These are phyloP conservation scores for Clavelina lepadiformis DNA, from an alignment of 23 tunicate genomes.

Conservation along the genomic window DNA sequence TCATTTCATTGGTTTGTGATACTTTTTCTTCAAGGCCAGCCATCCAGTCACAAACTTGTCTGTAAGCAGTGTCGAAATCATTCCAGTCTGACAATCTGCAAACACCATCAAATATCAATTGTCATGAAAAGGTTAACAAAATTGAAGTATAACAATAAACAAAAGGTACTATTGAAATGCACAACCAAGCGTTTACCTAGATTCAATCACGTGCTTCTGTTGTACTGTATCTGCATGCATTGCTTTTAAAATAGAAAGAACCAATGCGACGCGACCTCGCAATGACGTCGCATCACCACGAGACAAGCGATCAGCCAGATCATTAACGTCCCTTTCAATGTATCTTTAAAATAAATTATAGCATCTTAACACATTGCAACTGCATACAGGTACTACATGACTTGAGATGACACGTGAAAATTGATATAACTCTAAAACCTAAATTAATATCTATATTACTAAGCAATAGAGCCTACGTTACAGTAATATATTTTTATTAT, in stretches of 20 bases:
- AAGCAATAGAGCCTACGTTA: neutral
- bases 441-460: too few relatives aligned
- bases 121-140: neutral
- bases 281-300: slow-evolving; percentile 22
- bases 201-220: slow-evolving; percentile 22
- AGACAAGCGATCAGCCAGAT: slow-evolving; percentile 9
- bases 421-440: too few relatives aligned
- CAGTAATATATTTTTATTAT: neutral
- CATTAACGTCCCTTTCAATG: slow-evolving; percentile 8
- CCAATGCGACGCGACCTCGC: slow-evolving; percentile 31
- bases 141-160: neutral
- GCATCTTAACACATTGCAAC: too few relatives aligned
- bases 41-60: slow-evolving; percentile 61
- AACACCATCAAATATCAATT: too few relatives aligned
- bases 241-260: slow-evolving; percentile 34
- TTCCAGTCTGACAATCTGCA: slow-evolving; percentile 38
- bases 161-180: neutral
- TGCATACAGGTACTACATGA: neutral
- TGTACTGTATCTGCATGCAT: slow-evolving; percentile 23
- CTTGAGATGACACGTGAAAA: too few relatives aligned
- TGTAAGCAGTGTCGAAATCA: slow-evolving; percentile 47
- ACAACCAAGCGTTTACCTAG: slow-evolving; percentile 12
- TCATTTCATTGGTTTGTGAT: slow-evolving; percentile 21
- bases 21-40: slow-evolving; percentile 38
- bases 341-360: slow-evolving; percentile 13